Base-by-base conservation (phyloP, 2,888 invertebrate genomes). In the Adineta ricciae region DNA sequence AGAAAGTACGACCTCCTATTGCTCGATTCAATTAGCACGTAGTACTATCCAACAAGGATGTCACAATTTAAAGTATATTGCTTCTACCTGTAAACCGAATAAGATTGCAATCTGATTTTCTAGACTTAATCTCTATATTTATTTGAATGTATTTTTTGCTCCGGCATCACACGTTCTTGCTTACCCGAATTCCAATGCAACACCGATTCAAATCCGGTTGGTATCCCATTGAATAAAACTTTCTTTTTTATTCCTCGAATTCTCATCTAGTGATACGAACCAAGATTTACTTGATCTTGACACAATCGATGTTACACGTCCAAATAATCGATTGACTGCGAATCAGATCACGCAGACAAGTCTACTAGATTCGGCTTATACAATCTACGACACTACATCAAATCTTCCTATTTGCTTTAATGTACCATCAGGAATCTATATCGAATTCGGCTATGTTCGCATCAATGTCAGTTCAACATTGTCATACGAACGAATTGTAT, bases 351-450 rank as follows among this genome's bases (percentile, higher is more conserved):
- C 11, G 3, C 19, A 5, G 24, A 36, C 73, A 41, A 38, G 19
- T 0, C 0, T 21, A 24, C 19, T 1, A 1, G 11, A 5, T 24
- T 0, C 8, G 0, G 0, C 0, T 14, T 41, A 21, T 41, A n/a
- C 41, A n/a, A 78, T 78, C 24, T 78, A 78, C 41, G 78, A 78
- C 41, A 9, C 11, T 11, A 41, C n/a, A 41, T 0, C 36, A 41
- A 41, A 21, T n/a, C 38, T 78, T 41, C 9, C 78, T 0, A 14
- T 78, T n/a, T 78, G 78, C 11, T 78, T 5, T 9, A 41, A 19
- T n/a, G 78, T 78, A 24, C 78, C 78, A 41, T 78, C 78, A 24
- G 78, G 78, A 24, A 2, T 78, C 41, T 78, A 78, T 78, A 41
- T 78, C 21, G 41, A 78, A 41, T 78, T 78, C 8, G 41, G n/a